Evolutionary conservation across 2,797 vertebrate species (phyloP).

Genomic region (Crenuchus spilurus): DNA sequence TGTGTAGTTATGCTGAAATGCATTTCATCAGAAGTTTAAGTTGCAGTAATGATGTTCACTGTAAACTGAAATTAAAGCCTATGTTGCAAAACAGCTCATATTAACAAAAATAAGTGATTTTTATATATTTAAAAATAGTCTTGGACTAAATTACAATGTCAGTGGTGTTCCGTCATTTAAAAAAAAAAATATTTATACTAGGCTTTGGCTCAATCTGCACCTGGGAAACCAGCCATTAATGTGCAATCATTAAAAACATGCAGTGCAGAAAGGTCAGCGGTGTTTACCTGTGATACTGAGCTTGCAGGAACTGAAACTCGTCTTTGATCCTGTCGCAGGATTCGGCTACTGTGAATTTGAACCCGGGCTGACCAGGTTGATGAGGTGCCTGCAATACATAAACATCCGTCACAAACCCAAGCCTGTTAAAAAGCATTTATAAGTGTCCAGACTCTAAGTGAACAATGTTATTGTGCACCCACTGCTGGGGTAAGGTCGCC

Average conservation of each 20-base stretch:
- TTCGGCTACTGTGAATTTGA: constrained; percentile 96
- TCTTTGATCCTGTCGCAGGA: constrained; percentile 96
- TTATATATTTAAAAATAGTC: background rate
- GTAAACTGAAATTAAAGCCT: too few relatives aligned
- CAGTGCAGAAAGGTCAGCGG: background rate
- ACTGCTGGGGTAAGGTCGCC: too few relatives aligned
- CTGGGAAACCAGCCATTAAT: background rate
- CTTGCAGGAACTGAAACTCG: constrained; percentile 96
- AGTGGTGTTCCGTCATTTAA: background rate
- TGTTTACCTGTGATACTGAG: constrained; percentile 94
- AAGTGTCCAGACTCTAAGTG: too few relatives aligned
- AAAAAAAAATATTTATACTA: background rate
- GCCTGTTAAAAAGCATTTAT: background rate
- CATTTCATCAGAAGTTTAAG: background rate
- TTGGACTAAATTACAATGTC: background rate
- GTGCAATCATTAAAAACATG: background rate
- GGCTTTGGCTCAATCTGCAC: background rate
- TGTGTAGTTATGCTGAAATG: background rate
- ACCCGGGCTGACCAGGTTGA: constrained; percentile 93
- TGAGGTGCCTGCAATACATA: constrained; percentile 85
- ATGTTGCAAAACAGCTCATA: too few relatives aligned
- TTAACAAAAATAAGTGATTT: too few relatives aligned
- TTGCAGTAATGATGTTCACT: background rate
- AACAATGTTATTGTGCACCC: too few relatives aligned
- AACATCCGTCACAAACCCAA: background rate